Conservation (phyloP, 1,140 invertebrate species). For the Drosophila ambigua region DNA sequence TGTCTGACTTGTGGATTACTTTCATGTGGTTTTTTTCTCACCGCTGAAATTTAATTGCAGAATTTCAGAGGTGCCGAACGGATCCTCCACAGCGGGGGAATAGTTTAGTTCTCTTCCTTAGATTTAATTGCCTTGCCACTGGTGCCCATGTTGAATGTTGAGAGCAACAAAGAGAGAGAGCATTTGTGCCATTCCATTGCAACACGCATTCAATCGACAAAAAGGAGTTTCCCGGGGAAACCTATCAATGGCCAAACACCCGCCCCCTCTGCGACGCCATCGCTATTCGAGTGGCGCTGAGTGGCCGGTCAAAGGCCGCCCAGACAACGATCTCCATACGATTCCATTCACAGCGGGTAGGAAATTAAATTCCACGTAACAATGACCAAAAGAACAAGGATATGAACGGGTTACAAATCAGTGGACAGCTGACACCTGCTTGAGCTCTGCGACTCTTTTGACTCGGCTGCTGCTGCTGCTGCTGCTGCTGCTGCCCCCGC, state of each 20-base stretch:
- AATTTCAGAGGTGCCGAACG: too few relatives aligned
- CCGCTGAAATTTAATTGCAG: too few relatives aligned
- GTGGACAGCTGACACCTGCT: conserved; percentile 32
- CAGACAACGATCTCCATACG: conserved; percentile 1
- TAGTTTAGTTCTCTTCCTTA: too few relatives aligned
- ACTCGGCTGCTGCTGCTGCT: conserved; percentile 19
- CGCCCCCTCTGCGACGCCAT: too few relatives aligned
- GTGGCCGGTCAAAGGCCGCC: conserved; percentile 1
- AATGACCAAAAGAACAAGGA: conserved; percentile 22
- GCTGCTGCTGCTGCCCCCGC: background rate
- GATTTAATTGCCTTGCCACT: too few relatives aligned
- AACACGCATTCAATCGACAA: too few relatives aligned
- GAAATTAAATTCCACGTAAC: conserved; percentile 69
- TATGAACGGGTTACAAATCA: conserved; percentile 10
- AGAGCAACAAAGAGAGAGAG: background rate
- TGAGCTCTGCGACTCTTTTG: conserved; percentile 13
- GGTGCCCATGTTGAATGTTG: too few relatives aligned
- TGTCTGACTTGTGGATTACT: too few relatives aligned
- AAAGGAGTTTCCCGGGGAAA: background rate
- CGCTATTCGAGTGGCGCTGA: background rate
- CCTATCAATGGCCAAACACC: background rate
- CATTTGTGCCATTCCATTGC: background rate
- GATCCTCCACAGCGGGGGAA: too few relatives aligned
- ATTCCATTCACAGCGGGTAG: conserved; percentile 37
- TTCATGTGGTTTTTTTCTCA: too few relatives aligned